Conservation (phyloP, 2,113 vertebrate species). For the Fregata magnificens region DNA sequence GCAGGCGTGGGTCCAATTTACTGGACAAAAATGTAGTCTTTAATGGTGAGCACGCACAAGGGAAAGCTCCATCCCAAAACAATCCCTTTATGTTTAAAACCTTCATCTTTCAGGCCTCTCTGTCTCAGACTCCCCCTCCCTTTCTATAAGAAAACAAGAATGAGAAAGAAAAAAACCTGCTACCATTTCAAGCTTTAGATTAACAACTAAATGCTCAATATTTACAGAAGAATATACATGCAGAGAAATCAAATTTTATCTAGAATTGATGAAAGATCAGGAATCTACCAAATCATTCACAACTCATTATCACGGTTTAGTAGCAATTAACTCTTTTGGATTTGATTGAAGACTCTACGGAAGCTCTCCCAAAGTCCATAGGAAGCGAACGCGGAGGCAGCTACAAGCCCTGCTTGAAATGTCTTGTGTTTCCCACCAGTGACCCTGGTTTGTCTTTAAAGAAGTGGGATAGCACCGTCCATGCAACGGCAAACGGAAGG, state of each 20-base stretch:
- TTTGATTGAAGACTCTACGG: background rate
- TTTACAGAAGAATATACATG: background rate
- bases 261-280: background rate
- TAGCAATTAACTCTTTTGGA: background rate
- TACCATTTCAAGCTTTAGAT: background rate
- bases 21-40: background rate
- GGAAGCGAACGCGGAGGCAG: background rate
- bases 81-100: slow-evolving; percentile 30
- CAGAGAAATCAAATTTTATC: background rate
- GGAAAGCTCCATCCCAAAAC: slow-evolving; percentile 47
- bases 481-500: background rate
- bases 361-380: background rate
- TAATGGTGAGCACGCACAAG: background rate
- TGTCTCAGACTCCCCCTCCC: background rate
- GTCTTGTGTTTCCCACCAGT: background rate
- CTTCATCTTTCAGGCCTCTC: slow-evolving; percentile 23
- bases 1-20: slow-evolving; percentile 46
- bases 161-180: background rate
- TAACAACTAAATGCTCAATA: background rate
- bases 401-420: background rate
- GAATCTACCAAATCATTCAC: background rate
- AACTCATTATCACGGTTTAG: accelerated
- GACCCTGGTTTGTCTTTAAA: background rate
- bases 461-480: background rate
- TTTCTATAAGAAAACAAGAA: background rate